Evolutionary conservation across 2,888 invertebrate species (phyloP), one percentile per base, ranked within the genome.

Genomic region (Capitulum mitella): DNA sequence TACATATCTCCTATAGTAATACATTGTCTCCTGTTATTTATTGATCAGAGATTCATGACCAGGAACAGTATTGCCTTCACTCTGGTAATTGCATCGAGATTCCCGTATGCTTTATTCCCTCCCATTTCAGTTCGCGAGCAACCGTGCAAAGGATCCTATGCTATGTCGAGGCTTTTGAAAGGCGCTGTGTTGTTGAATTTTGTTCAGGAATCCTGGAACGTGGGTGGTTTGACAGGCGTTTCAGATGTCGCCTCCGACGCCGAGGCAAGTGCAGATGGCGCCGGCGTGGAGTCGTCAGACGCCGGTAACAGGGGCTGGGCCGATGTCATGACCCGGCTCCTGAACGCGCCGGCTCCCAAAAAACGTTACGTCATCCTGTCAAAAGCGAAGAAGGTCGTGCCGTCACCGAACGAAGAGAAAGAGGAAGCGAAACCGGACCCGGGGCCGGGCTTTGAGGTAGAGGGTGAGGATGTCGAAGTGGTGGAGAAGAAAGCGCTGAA

Each of bases 261-360:
- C 10, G 58, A 58, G n/a, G 58, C n/a, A 29, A 29, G 26, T 29
- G 58, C 26, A 58, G 58, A 29, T 29, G 58, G n/a, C 58, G 64
- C 64, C 19, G 10, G 34, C 16, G 6, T 3, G 19, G 34, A 3
- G 12, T 34, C 16, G 19, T 74, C 74, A 14, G 79, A 74, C 19
- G 76, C 29, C 16, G 81, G 81, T 37, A 83, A 83, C 85, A 86
- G 89, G 81, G 92, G 91, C 3, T 94, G 94, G 94, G 94, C 93
- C 2, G 91, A 94, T 86, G 93, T 92, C 0, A 90, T 95, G 84
- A 88, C 91, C 14, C 93, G 93, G 86, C 92, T 95, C 82, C 87
- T 95, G 40, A 90, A 89, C 80, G 89, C 91, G 1, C 93, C 92
- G 84, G 89, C 90, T 0, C 64, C 64, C 32, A 64, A 34, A 16